Base-by-base conservation (phyloP, 2,888 invertebrate genomes). In the Apodemia duryi region DNA sequence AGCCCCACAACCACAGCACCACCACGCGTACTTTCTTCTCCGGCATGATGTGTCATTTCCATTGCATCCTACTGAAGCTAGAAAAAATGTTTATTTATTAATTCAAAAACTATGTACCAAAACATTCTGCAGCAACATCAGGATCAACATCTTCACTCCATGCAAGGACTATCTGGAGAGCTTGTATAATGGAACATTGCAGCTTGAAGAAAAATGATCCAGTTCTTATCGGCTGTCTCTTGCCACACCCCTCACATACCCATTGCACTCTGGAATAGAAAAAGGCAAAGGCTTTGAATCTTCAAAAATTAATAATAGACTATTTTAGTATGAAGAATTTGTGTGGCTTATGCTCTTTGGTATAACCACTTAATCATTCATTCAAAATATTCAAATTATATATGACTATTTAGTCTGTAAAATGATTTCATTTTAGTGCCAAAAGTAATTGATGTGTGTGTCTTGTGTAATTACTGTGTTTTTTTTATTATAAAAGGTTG, bases 1-100 rank as follows among this genome's bases (percentile, higher is more conserved):
- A 6, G 96, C 95, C 0, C 97, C 96, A 77, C 97, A 97, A 2
- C 96, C 95, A 71, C 95, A 95, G 78, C 96, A 96, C 92, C 96
- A 95, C 87, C 96, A 94, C 63, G 96, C 96, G 85, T 97, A 96
- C 86, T 96, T 96, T 75, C 94, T 91, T 0, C 95, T 93, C 1
- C 94, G 93, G 67, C 93, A 92, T 29, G 84, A 77, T 0, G 84
- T 79, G 65, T 89, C 89, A 61, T 88, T 75, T 32, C 71, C 82
- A 68, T 81, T 85, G 72, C 89, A 89, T 28, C 87, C 86, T 1
- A 86, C 86, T 61, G 88, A 81, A 6, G 91, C 91, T 90, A 13
- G 13, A 46, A 46, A 10, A 43, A 43, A 43, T 32, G 6, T 38
- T 38, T 38, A 1, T 38, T 38, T 38, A 38, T 35, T 1, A 35